A percentile compares a stretch with the other conserved stretches of the same genome.
phyloP scores from a whole-genome alignment of 2,113 vertebrate species.

The Apistogramma diplotaenia region DNA sequence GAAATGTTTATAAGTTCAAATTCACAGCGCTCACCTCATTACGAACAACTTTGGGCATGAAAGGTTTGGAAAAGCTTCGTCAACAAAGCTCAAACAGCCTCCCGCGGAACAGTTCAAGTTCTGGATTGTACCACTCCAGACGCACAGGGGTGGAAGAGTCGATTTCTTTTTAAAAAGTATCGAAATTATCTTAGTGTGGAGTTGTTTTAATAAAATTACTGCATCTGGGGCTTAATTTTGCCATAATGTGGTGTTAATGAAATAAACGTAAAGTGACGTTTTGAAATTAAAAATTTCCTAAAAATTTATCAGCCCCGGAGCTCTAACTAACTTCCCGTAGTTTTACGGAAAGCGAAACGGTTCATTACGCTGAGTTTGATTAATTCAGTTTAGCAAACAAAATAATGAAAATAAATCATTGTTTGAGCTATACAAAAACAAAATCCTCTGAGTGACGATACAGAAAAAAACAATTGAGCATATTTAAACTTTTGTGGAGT shows the following conservation, averaged over 20 bases:
- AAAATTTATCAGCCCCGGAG: neutral
- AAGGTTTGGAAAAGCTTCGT: neutral
- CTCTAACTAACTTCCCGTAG: neutral
- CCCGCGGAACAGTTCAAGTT: conserved; percentile 42
- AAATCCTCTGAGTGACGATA: neutral
- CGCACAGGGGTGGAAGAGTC: neutral
- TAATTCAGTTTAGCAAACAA: neutral
- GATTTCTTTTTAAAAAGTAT: neutral
- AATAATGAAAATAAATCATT: neutral
- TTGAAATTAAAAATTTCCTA: neutral
- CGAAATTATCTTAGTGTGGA: neutral
- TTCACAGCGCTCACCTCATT: conserved; percentile 28
- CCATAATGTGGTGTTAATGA: fast-evolving
- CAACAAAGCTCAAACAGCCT: neutral
- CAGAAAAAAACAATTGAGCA: neutral
- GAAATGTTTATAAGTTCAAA: fast-evolving
- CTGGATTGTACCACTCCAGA: conserved; percentile 37
- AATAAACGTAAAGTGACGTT: neutral
- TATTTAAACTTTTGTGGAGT: neutral
- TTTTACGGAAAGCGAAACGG: conserved; percentile 20
- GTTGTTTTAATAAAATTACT: neutral
- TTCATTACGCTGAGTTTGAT: neutral
- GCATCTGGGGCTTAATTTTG: neutral
- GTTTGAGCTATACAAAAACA: neutral
- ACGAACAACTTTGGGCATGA: fast-evolving